Conservation (phyloP, 2,113 vertebrate species). For the Glaucidium brasilianum region DNA sequence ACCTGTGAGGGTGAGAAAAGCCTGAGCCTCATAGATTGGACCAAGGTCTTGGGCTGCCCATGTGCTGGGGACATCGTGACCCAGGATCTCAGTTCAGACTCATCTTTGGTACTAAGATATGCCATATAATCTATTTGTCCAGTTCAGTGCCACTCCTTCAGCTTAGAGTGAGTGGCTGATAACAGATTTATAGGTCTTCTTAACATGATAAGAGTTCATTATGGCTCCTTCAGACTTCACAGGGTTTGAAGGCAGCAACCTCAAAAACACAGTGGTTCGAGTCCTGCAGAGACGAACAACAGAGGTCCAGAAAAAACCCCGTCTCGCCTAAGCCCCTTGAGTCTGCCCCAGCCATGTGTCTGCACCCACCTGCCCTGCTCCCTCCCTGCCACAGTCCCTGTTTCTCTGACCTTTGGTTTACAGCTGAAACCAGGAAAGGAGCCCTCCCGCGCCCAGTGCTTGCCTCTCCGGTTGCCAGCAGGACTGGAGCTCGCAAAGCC, state of each 20-base stretch:
- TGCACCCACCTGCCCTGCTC: neutral
- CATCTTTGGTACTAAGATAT: neutral
- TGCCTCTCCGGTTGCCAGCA: neutral
- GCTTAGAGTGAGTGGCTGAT: neutral
- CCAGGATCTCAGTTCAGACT: neutral
- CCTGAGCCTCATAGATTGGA: neutral
- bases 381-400: neutral
- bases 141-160: slow-evolving; percentile 1
- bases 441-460: neutral
- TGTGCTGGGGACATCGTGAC: neutral
- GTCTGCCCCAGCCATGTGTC: neutral
- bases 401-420: neutral
- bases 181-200: neutral
- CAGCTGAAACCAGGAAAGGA: neutral
- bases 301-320: neutral
- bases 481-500: neutral
- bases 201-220: neutral
- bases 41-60: neutral
- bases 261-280: neutral
- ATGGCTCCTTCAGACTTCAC: neutral
- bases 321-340: neutral
- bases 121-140: neutral
- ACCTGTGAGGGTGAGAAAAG: neutral
- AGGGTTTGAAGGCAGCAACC: neutral
- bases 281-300: neutral